Conservation (phyloP, 2,888 invertebrate genomes). For the Cosmia trapezina region DNA sequence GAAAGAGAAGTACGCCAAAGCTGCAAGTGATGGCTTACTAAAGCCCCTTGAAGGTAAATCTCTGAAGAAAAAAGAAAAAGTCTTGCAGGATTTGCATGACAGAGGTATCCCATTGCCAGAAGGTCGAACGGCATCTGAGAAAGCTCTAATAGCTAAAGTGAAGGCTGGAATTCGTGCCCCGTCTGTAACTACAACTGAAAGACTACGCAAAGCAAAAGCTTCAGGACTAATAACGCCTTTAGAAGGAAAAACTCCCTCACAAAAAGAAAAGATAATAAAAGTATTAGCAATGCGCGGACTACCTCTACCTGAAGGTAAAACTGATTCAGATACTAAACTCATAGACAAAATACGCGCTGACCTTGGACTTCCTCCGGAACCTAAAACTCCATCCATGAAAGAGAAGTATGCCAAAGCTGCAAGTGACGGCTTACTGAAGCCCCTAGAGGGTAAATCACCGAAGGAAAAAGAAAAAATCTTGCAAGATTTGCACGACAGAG, state of each 20-base stretch:
- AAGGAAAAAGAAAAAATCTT: background rate
- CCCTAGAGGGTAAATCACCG: background rate
- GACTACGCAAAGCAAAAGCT: background rate
- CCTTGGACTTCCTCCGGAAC: slow-evolving; percentile 20
- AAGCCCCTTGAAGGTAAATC: slow-evolving; percentile 20
- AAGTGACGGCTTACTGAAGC: background rate
- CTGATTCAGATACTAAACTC: background rate
- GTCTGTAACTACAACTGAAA: background rate
- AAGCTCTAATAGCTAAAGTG: background rate
- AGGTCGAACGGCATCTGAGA: slow-evolving; percentile 9
- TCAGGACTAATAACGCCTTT: background rate
- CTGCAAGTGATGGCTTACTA: slow-evolving; percentile 10
- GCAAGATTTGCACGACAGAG: background rate
- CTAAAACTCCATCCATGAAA: slow-evolving; percentile 48
- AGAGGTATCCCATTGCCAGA: slow-evolving; percentile 9
- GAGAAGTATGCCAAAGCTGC: background rate
- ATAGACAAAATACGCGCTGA: background rate
- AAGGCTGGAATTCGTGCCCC: background rate
- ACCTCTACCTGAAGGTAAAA: slow-evolving; percentile 60
- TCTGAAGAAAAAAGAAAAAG: slow-evolving; percentile 7
- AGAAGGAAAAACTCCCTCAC: slow-evolving; percentile 12
- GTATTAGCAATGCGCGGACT: slow-evolving; percentile 61
- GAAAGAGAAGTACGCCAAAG: slow-evolving; percentile 14
- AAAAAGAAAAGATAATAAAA: slow-evolving; percentile 39
- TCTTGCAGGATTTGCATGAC: slow-evolving; percentile 8